Evolutionary conservation across 2,888 invertebrate genomes (phyloP).

Genomic region (Drosophila longiperda): DNA sequence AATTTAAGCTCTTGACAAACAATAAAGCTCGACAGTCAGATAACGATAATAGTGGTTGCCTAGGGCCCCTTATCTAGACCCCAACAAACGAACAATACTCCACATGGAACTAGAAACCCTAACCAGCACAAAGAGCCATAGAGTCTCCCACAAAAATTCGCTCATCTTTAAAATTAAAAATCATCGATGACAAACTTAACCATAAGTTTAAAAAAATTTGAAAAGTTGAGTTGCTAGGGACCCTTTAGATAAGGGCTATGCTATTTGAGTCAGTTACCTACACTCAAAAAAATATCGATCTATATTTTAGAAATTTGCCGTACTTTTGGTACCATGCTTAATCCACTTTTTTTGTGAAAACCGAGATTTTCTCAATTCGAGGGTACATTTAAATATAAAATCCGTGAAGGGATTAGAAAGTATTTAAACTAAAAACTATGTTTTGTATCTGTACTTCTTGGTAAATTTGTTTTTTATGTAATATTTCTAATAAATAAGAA

Average conservation of each 20-base stretch:
- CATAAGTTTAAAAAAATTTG: background rate
- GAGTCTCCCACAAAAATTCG: background rate
- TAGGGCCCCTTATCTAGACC: constrained; percentile 52
- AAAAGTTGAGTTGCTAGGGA: constrained; percentile 30
- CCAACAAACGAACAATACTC: constrained; percentile 33
- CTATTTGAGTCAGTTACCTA: background rate
- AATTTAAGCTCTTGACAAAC: constrained; percentile 68
- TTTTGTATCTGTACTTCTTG: too few relatives aligned
- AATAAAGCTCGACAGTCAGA: constrained; percentile 61
- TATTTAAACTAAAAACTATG: background rate
- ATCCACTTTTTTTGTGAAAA: background rate
- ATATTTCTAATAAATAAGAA: too few relatives aligned
- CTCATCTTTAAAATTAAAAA: background rate
- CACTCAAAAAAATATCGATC: constrained; percentile 11
- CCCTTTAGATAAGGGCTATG: constrained; percentile 14
- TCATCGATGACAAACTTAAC: constrained; percentile 28
- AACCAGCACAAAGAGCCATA: background rate
- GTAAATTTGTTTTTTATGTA: too few relatives aligned
- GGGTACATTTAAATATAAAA: background rate
- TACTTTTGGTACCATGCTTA: background rate
- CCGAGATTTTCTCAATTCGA: background rate
- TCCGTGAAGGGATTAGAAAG: background rate
- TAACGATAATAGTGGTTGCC: constrained; percentile 55
- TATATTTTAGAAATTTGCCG: background rate
- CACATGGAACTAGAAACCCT: constrained; percentile 40